These are phyloP conservation scores for Listronotus bonariensis DNA, from an alignment of 1,140 invertebrate genomes.

Conservation along the genomic window DNA sequence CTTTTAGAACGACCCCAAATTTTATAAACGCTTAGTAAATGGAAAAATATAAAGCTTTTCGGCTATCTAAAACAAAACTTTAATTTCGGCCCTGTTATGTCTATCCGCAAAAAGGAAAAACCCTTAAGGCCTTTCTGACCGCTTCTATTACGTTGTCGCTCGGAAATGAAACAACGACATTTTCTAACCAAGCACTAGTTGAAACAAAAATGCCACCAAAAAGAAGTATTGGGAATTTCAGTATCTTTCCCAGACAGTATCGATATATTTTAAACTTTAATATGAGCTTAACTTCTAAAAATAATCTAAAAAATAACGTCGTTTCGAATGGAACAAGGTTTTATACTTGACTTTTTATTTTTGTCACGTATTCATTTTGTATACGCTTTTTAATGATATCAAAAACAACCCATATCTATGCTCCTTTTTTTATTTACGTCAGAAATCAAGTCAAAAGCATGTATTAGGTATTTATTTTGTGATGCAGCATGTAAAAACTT, in stretches of 20 bases:
- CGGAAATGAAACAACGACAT: constrained; percentile 18
- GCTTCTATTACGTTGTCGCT: constrained; percentile 5
- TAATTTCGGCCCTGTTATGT: constrained; percentile 14
- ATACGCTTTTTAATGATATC: constrained; percentile 21
- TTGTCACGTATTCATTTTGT: constrained; percentile 22
- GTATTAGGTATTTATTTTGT: too few relatives aligned
- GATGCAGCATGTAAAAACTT: too few relatives aligned
- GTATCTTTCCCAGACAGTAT: constrained; percentile 14
- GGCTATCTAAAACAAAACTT: constrained; percentile 19
- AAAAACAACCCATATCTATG: constrained; percentile 13
- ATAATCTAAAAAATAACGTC: constrained; percentile 4
- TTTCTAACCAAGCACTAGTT: constrained; percentile 5
- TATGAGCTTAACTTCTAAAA: background rate
- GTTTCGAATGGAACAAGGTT: background rate
- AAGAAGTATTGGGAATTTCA: constrained; percentile 2
- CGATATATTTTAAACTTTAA: constrained; percentile 17
- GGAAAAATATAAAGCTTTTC: constrained; percentile 3
- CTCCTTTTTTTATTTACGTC: background rate
- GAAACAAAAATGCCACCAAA: constrained; percentile 13
- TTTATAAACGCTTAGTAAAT: background rate
- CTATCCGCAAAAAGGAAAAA: constrained; percentile 11
- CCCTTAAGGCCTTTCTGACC: constrained; percentile 6
- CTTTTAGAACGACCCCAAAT: background rate
- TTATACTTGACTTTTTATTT: constrained; percentile 18
- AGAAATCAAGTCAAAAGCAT: too few relatives aligned